phyloP scores from a whole-genome alignment of 2,888 invertebrate genomes.

The Branchipolynoe longqiensis region DNA sequence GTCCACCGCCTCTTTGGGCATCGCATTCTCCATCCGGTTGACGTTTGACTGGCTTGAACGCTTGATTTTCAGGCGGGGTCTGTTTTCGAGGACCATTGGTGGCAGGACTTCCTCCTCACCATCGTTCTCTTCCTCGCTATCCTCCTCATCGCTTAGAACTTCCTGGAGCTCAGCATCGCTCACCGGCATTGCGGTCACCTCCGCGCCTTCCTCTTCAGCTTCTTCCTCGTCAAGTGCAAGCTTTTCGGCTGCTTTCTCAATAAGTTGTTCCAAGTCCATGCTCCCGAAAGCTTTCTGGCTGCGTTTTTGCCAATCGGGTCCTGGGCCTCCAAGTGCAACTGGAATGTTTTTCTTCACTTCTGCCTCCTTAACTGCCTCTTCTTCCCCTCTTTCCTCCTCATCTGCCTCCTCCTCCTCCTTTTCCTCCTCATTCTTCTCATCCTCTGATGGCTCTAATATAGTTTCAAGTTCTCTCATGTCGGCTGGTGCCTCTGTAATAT shows the following conservation, averaged over 20 bases:
- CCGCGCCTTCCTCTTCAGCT: neutral
- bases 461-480: conserved; percentile 49
- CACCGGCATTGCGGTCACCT: neutral
- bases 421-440: conserved; percentile 22
- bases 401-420: conserved; percentile 18
- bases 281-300: neutral
- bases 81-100: no score
- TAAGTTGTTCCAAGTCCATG: neutral
- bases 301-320: conserved; percentile 9
- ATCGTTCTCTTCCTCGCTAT: neutral
- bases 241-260: conserved; percentile 40
- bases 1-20: neutral
- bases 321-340: conserved; percentile 27
- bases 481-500: conserved; percentile 37
- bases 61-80: conserved; percentile 38
- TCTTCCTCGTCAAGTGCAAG: conserved; percentile 45
- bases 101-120: neutral
- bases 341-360: conserved; percentile 36
- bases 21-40: conserved; percentile 2
- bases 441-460: conserved; percentile 55
- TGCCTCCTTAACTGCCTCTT: no score
- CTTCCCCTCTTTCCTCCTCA: neutral
- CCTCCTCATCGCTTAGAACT: neutral
- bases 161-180: neutral
- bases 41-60: conserved; percentile 19